Evolutionary conservation across 2,797 vertebrate species (phyloP), one percentile per base, ranked within the genome.

Genomic region (Sebastes vulpes): DNA sequence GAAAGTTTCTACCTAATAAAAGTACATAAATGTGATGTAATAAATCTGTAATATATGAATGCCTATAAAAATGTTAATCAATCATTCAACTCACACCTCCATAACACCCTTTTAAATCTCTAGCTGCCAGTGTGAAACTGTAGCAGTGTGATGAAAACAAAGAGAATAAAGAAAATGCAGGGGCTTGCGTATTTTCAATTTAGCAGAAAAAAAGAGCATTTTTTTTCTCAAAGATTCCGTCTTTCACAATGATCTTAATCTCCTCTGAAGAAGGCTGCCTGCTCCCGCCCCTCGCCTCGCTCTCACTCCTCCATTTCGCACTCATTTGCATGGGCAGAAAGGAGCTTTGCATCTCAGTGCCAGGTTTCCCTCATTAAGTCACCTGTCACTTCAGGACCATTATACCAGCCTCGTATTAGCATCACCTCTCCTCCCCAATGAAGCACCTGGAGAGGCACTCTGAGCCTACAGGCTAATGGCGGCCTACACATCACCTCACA

Each of bases 321-420:
- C 80, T 85, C 84, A 93, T 94, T 91, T 92, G 85, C 87, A 92
- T 90, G 87, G 82, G 81, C 89, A 88, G 77, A 89, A 80, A 61
- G 82, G 64, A 81, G 65, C 82, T 82, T 0, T 79, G 82, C 88
- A 89, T 91, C 89, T 82, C 79, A 61, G 70, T 83, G 91, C 82
- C 89, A 89, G 79, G 89, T 87, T 88, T 78, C 83, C 75, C 90
- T 94, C 93, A 94, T 94, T 92, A 94, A 92, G 88, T 91, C 89
- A 93, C 93, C 92, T 92, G 93, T 92, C 93, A 94, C 91, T 92
- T 91, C 87, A 90, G 85, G 65, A 89, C 79, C 89, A 94, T 93
- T 94, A 90, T 90, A 87, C 81, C 84, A 84, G 72, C 65, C 86
- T 83, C 82, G 28, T 81, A 91, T 94, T 93, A 91, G 86, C 82